Evolutionary conservation across 2,888 invertebrate genomes (phyloP).

Genomic region (Eulithis testata): DNA sequence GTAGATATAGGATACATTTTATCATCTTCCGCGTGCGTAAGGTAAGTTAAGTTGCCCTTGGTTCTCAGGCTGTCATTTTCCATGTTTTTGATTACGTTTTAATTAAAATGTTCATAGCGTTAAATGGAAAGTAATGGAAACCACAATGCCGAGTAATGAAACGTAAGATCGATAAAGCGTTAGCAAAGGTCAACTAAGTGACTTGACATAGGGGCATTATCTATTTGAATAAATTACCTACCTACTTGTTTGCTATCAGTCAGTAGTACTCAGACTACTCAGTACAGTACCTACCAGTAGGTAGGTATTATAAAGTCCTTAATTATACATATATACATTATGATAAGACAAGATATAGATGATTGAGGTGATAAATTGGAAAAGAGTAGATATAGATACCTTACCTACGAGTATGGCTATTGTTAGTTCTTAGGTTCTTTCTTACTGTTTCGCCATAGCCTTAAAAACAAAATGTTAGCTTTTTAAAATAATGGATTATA

Average conservation of each 20-base stretch:
- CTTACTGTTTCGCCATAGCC: too few relatives aligned
- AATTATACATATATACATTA: not conserved
- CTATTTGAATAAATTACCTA: conserved; percentile 12
- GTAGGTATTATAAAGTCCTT: conserved; percentile 9
- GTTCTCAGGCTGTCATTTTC: conserved; percentile 16
- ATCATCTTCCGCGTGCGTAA: conserved; percentile 43
- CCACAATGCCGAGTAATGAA: conserved; percentile 29
- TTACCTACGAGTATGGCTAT: too few relatives aligned
- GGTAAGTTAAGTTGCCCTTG: not conserved
- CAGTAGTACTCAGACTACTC: not conserved
- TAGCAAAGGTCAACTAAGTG: conserved; percentile 41
- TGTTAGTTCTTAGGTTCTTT: too few relatives aligned
- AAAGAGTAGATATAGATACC: too few relatives aligned
- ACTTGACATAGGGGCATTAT: conserved; percentile 37
- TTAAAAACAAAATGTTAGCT: too few relatives aligned
- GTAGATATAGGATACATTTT: conserved; percentile 40
- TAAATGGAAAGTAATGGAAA: conserved; percentile 18
- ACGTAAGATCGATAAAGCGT: conserved; percentile 44
- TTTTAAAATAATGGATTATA: too few relatives aligned
- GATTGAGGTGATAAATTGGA: too few relatives aligned
- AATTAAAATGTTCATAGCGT: conserved; percentile 25
- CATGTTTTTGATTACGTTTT: conserved; percentile 24
- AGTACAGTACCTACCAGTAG: not conserved
- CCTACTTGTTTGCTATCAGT: conserved; percentile 14
- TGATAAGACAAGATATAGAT: too few relatives aligned